A percentile compares a stretch with the other conserved stretches of the same genome.
These are phyloP conservation scores for Hycleus phaleratus DNA, from an alignment of 1,140 invertebrate genomes.

Conservation along the genomic window DNA sequence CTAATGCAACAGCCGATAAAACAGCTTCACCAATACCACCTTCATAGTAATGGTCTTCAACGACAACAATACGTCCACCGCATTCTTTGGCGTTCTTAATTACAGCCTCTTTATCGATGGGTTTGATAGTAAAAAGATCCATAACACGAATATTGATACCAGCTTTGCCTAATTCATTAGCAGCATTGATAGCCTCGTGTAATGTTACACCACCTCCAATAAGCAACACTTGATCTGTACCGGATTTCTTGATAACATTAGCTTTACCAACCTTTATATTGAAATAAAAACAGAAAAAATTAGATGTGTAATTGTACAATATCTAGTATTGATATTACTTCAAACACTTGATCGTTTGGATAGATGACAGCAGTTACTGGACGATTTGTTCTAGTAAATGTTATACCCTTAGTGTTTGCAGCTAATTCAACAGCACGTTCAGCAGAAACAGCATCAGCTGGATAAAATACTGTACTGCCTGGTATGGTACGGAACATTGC, in stretches of 20 bases:
- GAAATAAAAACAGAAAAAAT: conserved; percentile 5
- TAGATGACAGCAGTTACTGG: conserved; percentile 87
- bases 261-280: conserved; percentile 58
- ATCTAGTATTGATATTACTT: conserved; percentile 44
- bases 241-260: conserved; percentile 67
- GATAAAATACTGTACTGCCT: conserved; percentile 92
- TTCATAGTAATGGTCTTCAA: conserved; percentile 96
- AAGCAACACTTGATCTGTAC: conserved; percentile 73
- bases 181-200: conserved; percentile 82
- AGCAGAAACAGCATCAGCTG: conserved; percentile 87
- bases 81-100: conserved; percentile 69
- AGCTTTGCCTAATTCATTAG: conserved; percentile 60
- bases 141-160: conserved; percentile 73
- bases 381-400: conserved; percentile 92
- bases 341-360: conserved; percentile 76
- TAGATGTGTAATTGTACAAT: not conserved
- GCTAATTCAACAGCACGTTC: conserved; percentile 93
- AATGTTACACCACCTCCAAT: conserved; percentile 92
- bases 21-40: conserved; percentile 96
- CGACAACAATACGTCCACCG: conserved; percentile 79
- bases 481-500: conserved; percentile 93
- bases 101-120: conserved; percentile 76
- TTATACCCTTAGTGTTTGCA: conserved; percentile 91
- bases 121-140: conserved; percentile 95
- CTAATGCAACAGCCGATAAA: conserved; percentile 63